Evolutionary conservation across 1,140 invertebrate genomes (phyloP), one percentile per base, ranked within the genome.

Genomic region (Lordiphosa stackelbergi): DNA sequence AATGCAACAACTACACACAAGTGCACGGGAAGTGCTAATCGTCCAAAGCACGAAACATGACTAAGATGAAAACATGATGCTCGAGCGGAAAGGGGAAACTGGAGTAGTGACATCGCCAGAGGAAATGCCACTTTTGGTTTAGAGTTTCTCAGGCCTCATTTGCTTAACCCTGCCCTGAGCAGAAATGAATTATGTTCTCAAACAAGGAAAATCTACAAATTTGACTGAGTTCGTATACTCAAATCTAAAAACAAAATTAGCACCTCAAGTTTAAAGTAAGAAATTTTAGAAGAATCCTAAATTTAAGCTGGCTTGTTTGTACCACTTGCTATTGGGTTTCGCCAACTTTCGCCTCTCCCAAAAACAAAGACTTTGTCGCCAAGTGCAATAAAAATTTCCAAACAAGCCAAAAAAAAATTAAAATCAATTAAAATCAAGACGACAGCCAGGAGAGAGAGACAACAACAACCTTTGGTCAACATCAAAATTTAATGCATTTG

Each of bases 401-500:
- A 60, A 58, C 38, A 57, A 43, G 40, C 34, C 53, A 47, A 22
- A 19, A 10, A n/a, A 19, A 16, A 56, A 65, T 2, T 70, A 75
- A 79, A 79, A 79, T 79, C 75, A 79, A 79, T 79, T 79, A 81
- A 79, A 79, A 79, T 81, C 75, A 65, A 79, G 71, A 79, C 75
- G 75, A 75, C 75, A 79, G 75, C 65, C 41, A 5, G 10, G 35
- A 37, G 36, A 56, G 46, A 34, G 37, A 22, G 34, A 42, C 35
- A 47, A 34, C 31, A 46, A 47, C 52, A 70, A 71, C 77, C 71
- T 69, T 79, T 65, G 72, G 78, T 60, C 64, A 77, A 83, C 68
- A 58, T 73, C 79, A 69, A 83, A 77, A 61, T 60, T 64, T 83
- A 83, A 83, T 83, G 72, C 77, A 83, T 83, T 83, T 83, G 69